Conservation (phyloP, 2,888 invertebrate species). For the Schizaphis graminum region DNA sequence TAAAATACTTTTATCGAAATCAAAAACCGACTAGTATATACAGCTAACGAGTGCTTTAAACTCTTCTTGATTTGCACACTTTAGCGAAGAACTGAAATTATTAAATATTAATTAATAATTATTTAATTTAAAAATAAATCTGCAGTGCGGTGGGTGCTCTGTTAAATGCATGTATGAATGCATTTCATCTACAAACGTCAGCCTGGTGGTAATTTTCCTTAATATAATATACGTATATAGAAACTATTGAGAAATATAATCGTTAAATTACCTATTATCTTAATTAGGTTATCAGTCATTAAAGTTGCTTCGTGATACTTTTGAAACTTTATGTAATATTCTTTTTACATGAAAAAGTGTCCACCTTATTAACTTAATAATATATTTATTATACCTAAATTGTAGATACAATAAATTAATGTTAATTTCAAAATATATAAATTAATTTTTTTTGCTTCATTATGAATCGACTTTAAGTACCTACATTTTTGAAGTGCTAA, state of each 20-base stretch:
- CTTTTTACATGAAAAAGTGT: neutral
- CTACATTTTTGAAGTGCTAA: neutral
- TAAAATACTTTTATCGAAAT: neutral
- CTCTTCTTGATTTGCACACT: too few species aligned
- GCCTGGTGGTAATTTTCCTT: neutral
- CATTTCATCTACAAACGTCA: neutral
- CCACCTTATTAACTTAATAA: too few species aligned
- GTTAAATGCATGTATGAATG: neutral
- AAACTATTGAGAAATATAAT: neutral
- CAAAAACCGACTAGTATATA: neutral
- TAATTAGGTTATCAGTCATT: neutral
- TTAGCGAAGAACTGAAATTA: too few species aligned
- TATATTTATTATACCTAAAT: too few species aligned
- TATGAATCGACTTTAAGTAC: neutral
- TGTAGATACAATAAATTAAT: too few species aligned
- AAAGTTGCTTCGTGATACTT: neutral
- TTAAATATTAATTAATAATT: too few species aligned
- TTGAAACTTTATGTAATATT: neutral
- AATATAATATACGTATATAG: neutral
- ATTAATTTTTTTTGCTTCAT: neutral
- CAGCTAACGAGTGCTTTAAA: neutral
- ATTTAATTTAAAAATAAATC: too few species aligned
- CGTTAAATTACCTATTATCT: neutral
- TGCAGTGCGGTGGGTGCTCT: neutral
- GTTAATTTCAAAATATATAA: neutral